Percentiles rank a stretch among this genome's conserved stretches.
These are phyloP conservation scores for Atta texana DNA, from an alignment of 1,140 invertebrate species.

Conservation along the genomic window DNA sequence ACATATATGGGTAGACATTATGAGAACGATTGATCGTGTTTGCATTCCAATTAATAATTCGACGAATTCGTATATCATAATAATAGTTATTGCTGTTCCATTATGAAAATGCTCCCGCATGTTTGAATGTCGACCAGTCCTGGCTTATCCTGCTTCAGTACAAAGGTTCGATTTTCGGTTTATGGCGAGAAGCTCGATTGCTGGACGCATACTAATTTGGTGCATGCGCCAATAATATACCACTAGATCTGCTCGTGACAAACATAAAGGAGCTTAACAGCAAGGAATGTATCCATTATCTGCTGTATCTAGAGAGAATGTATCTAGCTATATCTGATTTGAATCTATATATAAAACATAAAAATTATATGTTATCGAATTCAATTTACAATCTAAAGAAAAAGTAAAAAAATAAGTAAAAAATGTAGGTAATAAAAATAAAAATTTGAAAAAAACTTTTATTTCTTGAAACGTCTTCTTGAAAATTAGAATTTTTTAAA, in stretches of 20 bases:
- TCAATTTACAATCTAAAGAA: background rate
- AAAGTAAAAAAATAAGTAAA: no score
- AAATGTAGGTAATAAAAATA: background rate
- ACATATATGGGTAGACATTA: constrained; percentile 19
- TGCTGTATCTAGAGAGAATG: background rate
- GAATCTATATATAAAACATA: background rate
- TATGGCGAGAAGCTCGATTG: constrained; percentile 38
- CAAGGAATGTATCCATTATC: background rate
- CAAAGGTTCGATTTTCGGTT: constrained; percentile 65
- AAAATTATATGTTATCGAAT: background rate
- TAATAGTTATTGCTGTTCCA: constrained; percentile 44
- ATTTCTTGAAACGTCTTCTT: background rate
- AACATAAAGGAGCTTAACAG: constrained; percentile 28
- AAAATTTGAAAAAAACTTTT: background rate
- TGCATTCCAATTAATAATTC: constrained; percentile 53
- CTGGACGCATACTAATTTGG: constrained; percentile 52
- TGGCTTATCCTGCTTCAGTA: constrained; percentile 28
- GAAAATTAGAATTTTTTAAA: background rate
- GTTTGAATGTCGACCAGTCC: constrained; percentile 18
- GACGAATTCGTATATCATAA: constrained; percentile 31
- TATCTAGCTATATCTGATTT: background rate
- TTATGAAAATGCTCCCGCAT: constrained; percentile 46
- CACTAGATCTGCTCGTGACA: constrained; percentile 26
- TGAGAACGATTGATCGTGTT: constrained; percentile 45
- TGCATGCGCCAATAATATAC: constrained; percentile 54